Evolutionary conservation across 2,113 vertebrate genomes (phyloP).

Genomic region (Heterochromis multidens): DNA sequence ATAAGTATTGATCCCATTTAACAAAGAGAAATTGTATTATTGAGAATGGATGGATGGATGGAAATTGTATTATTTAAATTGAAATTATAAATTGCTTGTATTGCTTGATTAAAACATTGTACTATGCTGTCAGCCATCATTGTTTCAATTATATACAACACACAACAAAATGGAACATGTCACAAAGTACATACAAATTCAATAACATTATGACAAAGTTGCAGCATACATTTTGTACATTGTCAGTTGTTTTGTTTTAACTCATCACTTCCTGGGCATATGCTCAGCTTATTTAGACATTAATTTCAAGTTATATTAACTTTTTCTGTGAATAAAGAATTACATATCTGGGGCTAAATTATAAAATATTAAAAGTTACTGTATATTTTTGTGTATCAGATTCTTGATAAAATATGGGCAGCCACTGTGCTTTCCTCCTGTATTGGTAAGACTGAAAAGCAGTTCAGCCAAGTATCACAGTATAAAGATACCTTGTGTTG

Average conservation of each 20-base stretch:
- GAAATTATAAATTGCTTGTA: neutral
- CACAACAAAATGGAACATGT: neutral
- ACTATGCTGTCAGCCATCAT: neutral
- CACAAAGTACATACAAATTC: neutral
- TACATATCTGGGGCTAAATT: neutral
- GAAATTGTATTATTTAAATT: neutral
- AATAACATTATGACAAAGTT: neutral
- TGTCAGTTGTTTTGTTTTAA: neutral
- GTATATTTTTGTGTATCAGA: neutral
- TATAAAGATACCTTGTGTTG: neutral
- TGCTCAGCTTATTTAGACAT: no score
- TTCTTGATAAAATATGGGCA: neutral
- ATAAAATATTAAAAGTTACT: neutral
- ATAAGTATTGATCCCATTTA: neutral
- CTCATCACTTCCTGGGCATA: neutral
- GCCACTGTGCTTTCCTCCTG: neutral
- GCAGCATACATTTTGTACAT: neutral
- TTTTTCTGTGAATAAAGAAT: neutral
- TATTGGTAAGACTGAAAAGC: neutral
- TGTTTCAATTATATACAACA: neutral
- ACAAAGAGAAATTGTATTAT: neutral
- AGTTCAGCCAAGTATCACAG: neutral
- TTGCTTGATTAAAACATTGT: neutral
- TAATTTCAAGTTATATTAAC: neutral
- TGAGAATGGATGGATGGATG: no score